A percentile compares a stretch with the other conserved stretches of the same genome.
Conservation (phyloP, 2,113 vertebrate species). For the Talpa occidentalis region DNA sequence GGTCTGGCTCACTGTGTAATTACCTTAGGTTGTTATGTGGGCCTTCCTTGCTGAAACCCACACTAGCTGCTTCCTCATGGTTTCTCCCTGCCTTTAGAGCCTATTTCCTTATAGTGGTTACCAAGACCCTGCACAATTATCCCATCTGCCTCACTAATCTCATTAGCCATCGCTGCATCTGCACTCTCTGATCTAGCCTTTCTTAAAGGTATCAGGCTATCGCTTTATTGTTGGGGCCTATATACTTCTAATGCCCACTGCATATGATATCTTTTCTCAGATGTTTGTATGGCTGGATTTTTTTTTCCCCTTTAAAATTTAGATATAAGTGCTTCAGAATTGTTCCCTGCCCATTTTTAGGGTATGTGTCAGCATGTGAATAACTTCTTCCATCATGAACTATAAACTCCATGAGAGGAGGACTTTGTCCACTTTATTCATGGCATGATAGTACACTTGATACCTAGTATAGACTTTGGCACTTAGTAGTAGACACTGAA, state of each 20-base stretch:
- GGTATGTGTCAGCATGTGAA: not conserved
- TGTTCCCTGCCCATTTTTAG: not conserved
- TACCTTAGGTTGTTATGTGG: not conserved
- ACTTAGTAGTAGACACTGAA: not conserved
- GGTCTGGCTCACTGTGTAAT: not conserved
- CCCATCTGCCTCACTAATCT: not conserved
- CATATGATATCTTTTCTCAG: not conserved
- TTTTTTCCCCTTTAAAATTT: not conserved
- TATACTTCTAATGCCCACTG: not conserved
- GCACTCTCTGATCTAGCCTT: not conserved
- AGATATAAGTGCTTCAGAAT: not conserved
- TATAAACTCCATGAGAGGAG: not conserved
- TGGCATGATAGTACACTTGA: not conserved
- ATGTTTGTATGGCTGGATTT: not conserved
- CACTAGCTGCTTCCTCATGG: not conserved
- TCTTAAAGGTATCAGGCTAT: not conserved
- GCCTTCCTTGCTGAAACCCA: not conserved
- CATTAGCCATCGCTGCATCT: not conserved
- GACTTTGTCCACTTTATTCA: not conserved
- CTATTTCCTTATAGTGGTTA: not conserved
- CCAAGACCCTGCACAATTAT: no score
- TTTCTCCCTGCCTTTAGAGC: not conserved
- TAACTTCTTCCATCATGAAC: not conserved
- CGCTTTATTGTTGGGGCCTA: not conserved
- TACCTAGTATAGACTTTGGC: not conserved